Base-by-base conservation (phyloP, 2,797 vertebrate species). In the Steatocranus sp. region DNA sequence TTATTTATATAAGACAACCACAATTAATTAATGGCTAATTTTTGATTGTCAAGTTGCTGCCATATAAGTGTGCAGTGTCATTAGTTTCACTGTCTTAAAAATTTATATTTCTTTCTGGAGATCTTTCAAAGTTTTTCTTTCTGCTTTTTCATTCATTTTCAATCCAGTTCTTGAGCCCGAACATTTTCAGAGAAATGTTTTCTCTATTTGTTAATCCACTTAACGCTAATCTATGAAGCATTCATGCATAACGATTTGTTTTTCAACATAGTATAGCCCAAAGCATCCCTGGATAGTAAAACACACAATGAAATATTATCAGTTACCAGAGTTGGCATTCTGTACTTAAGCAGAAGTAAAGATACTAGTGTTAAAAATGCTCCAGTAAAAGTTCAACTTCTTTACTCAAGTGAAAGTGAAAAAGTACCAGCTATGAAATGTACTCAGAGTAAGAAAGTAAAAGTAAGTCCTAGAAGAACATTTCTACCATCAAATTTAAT, bases 311-410 rank as follows among this genome's bases (percentile, higher is more conserved):
- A 27, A 54, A 27, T 8, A 9, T 14, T 53, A 53, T 53, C 2
- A 50, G n/a, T 25, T 27, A 54, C 27, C 0, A 23, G 20, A 51
- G 50, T 7, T 51, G 50, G 50, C 17, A 2, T 61, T 0, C 56
- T 61, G 4, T 61, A 61, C 56, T 61, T 34, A 61, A 34, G 56
- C 17, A 34, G 4, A 61, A 7, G 30, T 58, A 58, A 58, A 1
- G 30, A 61, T 61, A 34, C 30, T 11, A 34, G 30, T 34, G 30
- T 61, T 34, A 34, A 61, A 61, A 61, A 34, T 61, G 17, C 30
- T n/a, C 6, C 17, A 34, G 56, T n/a, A 61, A 61, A 11, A 34
- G 56, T 61, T 61, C 56, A 7, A 61, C 56, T 34, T 34, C 30
- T 61, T 61, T 61, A 61, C 30, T 11, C 30, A 2, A 34, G 56